Conservation (phyloP, 2,797 vertebrate species). For the Crocodylus rhombifer region DNA sequence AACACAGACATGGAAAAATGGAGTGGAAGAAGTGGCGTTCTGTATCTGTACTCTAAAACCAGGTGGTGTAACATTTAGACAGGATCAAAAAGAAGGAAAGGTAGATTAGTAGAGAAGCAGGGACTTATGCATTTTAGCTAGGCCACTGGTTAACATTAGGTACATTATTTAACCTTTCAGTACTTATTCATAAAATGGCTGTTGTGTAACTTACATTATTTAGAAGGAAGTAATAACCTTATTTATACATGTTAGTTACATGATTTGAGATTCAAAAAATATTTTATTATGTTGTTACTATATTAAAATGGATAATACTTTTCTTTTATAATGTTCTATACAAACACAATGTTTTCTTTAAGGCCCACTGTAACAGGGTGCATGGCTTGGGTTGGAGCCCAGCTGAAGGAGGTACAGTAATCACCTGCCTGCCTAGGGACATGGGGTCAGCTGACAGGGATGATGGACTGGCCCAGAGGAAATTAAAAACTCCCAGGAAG, state of each 20-base stretch:
- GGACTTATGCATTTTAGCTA: conserved; percentile 13
- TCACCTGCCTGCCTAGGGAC: no score
- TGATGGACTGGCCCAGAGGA: no score
- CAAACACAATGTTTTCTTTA: no score
- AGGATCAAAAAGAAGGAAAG: conserved; percentile 47
- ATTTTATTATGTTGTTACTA: conserved; percentile 21
- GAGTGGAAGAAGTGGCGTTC: no score
- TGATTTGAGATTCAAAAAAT: background rate
- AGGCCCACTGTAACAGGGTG: no score
- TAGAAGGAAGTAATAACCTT: background rate
- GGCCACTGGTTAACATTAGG: background rate
- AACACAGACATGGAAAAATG: conserved; percentile 20
- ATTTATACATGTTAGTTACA: conserved; percentile 20
- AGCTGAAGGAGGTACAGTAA: no score
- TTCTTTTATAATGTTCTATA: background rate
- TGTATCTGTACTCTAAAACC: background rate
- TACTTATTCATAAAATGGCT: conserved; percentile 37
- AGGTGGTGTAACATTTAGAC: conserved; percentile 40
- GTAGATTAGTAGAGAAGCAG: background rate
- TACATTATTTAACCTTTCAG: conserved; percentile 13
- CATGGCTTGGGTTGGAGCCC: no score
- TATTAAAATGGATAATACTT: background rate
- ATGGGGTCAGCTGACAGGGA: no score
- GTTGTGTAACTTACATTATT: conserved; percentile 22
- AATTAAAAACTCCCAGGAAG: no score